Evolutionary conservation across 2,113 vertebrate species (phyloP).

Genomic region (Uria lomvia): DNA sequence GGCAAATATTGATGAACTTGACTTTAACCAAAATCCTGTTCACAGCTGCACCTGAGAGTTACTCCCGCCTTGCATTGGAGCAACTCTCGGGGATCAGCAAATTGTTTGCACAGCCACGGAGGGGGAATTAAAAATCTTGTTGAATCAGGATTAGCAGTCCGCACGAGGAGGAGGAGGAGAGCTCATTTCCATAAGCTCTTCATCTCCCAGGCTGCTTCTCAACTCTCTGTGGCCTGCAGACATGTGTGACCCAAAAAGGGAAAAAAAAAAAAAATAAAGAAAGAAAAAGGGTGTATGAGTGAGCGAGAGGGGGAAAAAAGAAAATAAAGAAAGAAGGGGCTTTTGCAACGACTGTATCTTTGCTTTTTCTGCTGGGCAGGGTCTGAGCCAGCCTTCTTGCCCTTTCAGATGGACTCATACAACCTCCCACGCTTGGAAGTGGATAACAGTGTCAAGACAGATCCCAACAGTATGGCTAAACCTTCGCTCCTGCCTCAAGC

Average conservation of each 20-base stretch:
- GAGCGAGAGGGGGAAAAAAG: background rate
- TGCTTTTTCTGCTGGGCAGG: background rate
- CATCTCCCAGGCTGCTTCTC: constrained; percentile 46
- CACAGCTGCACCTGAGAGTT: constrained; percentile 44
- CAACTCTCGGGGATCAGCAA: constrained; percentile 35
- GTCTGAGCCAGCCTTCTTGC: background rate
- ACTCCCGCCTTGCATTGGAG: constrained; percentile 33
- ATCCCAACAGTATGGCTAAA: background rate
- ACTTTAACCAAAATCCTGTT: constrained; percentile 58
- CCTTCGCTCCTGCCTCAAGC: background rate
- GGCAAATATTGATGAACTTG: constrained; percentile 66
- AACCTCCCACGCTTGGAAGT: background rate
- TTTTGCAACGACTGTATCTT: background rate
- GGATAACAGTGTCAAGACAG: background rate
- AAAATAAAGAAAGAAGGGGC: background rate
- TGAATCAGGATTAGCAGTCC: constrained; percentile 24
- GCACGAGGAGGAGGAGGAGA: background rate
- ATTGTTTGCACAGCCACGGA: constrained; percentile 59
- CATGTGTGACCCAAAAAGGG: constrained; percentile 41
- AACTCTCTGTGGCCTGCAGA: constrained; percentile 39
- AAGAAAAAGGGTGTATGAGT: background rate
- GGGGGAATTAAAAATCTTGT: constrained; percentile 22
- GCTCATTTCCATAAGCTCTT: constrained; percentile 64
- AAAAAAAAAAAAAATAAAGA: background rate
- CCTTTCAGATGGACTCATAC: background rate